These are phyloP conservation scores for Tylochromis polylepis DNA, from an alignment of 2,113 vertebrate genomes.

Conservation along the genomic window DNA sequence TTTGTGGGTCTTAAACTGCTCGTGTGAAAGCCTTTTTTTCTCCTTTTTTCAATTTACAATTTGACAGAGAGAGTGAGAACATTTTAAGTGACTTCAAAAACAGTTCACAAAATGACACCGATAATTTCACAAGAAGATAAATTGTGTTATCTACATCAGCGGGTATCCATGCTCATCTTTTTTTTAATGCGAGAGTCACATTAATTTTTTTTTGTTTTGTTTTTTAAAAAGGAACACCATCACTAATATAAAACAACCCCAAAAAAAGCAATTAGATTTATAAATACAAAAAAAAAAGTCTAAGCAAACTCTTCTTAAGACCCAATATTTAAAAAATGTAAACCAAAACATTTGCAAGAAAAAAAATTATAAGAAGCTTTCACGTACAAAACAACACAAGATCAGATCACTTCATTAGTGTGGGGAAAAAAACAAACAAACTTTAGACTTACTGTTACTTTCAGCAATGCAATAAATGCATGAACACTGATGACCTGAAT, in stretches of 20 bases:
- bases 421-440: slow-evolving; percentile 9
- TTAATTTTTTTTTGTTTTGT: slow-evolving; percentile 6
- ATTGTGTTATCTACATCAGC: slow-evolving; percentile 65
- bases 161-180: slow-evolving; percentile 64
- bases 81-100: slow-evolving; percentile 59
- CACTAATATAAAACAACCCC: slow-evolving; percentile 63
- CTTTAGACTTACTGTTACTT: slow-evolving; percentile 18
- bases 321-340: slow-evolving; percentile 47
- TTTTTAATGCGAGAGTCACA: slow-evolving; percentile 59
- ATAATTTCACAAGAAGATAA: slow-evolving; percentile 67
- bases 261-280: slow-evolving; percentile 50
- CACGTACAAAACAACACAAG: slow-evolving; percentile 53
- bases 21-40: slow-evolving; percentile 33
- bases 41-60: slow-evolving; percentile 55
- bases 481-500: slow-evolving; percentile 23
- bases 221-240: slow-evolving; percentile 50
- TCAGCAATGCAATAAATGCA: slow-evolving; percentile 4
- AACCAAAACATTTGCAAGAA: slow-evolving; percentile 53
- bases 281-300: slow-evolving; percentile 67
- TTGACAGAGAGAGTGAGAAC: slow-evolving; percentile 32
- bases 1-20: slow-evolving; percentile 22
- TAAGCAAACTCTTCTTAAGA: slow-evolving; percentile 49
- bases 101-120: slow-evolving; percentile 67
- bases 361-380: slow-evolving; percentile 17
- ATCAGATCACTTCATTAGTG: slow-evolving; percentile 24